Conservation (phyloP, 1,140 invertebrate species). For the Brachionus angularis region DNA sequence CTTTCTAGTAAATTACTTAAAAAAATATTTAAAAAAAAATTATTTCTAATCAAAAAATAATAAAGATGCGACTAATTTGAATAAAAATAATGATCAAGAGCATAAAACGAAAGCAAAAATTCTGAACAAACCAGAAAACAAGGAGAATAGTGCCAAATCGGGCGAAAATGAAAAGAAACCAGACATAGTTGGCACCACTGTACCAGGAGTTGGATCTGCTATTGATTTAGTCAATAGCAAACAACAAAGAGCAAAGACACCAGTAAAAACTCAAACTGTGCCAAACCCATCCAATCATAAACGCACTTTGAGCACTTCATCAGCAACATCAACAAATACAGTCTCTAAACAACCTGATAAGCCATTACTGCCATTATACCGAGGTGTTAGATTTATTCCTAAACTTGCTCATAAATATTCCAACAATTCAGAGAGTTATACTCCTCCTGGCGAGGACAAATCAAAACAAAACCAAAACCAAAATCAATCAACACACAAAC, state of each 20-base stretch:
- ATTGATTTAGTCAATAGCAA: constrained; percentile 10
- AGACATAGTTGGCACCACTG: constrained; percentile 3
- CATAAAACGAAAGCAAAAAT: constrained; percentile 16
- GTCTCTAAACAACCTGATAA: neutral
- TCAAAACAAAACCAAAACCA: neutral
- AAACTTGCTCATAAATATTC: constrained; percentile 26
- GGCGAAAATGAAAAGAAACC: neutral
- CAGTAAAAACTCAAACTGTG: neutral
- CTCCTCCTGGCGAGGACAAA: neutral
- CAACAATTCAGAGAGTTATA: neutral
- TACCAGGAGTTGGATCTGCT: constrained; percentile 1
- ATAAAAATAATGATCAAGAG: neutral
- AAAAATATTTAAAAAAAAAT: neutral
- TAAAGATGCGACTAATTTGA: constrained; percentile 8
- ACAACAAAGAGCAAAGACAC: neutral
- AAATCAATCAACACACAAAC: too few species aligned
- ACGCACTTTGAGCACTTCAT: constrained; percentile 10
- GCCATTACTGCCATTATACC: constrained; percentile 14
- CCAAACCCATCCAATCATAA: neutral
- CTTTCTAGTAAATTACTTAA: neutral
- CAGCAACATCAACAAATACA: neutral
- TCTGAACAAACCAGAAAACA: neutral
- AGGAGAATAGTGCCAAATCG: constrained; percentile 9
- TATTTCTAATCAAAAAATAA: too few species aligned
- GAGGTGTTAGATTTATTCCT: constrained; percentile 30